phyloP scores from a whole-genome alignment of 2,113 vertebrate species.

The Speoplatyrhinus poulsoni region DNA sequence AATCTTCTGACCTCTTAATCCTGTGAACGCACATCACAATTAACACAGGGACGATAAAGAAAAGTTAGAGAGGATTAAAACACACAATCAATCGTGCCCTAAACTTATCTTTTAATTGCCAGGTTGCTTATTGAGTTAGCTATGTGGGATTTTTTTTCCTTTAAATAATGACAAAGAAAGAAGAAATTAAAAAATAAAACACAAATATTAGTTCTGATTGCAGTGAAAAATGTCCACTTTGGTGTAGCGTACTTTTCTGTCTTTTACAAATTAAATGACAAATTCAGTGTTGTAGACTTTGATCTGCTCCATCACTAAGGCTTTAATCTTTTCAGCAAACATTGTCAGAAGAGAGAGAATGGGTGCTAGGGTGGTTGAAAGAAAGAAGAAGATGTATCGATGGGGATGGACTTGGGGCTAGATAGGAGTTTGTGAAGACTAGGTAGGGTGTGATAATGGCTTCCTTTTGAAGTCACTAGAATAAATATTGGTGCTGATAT shows the following conservation, averaged over 20 bases:
- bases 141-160: slow-evolving; percentile 8
- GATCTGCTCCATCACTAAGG: not conserved
- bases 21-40: slow-evolving; percentile 53
- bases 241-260: not conserved
- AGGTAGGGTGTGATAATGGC: slow-evolving; percentile 37
- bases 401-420: slow-evolving; percentile 5
- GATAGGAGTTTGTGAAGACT: slow-evolving; percentile 18
- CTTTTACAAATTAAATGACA: not conserved
- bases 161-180: not conserved
- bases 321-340: slow-evolving; percentile 23
- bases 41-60: slow-evolving; percentile 68
- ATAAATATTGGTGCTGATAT: slow-evolving; percentile 62
- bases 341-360: not conserved
- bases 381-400: slow-evolving; percentile 1
- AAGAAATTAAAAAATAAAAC: not conserved
- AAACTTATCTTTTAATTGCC: slow-evolving; percentile 75
- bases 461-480: slow-evolving; percentile 50
- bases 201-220: slow-evolving; percentile 27
- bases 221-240: not conserved
- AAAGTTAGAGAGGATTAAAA: slow-evolving; percentile 25
- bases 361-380: not conserved
- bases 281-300: not conserved
- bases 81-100: slow-evolving; percentile 36
- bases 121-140: slow-evolving; percentile 25
- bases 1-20: slow-evolving; percentile 70